Percentiles rank a stretch among this genome's conserved stretches.
phyloP scores from a whole-genome alignment of 2,113 vertebrate genomes.

The Bungarus multicinctus region DNA sequence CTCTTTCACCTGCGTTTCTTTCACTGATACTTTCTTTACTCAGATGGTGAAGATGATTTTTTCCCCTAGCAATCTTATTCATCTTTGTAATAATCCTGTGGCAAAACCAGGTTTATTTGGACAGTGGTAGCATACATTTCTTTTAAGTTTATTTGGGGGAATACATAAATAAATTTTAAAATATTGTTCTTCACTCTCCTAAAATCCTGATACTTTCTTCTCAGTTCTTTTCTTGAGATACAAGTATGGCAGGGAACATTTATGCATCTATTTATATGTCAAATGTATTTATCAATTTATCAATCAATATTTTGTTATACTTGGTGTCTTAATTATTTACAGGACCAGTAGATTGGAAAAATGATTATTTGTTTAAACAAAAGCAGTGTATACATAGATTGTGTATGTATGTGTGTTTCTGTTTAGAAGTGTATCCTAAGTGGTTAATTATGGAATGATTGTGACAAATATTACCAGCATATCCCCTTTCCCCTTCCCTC shows the following conservation, averaged over 20 bases:
- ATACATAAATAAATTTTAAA: background rate
- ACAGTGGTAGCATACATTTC: background rate
- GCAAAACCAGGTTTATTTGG: background rate
- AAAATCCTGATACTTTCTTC: background rate
- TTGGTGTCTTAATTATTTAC: background rate
- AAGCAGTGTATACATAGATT: background rate
- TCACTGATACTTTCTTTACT: background rate
- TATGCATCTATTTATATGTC: background rate
- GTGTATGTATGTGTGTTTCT: background rate
- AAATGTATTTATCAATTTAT: background rate
- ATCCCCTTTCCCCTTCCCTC: background rate
- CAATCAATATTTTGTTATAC: background rate
- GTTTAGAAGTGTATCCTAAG: background rate
- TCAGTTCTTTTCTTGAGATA: background rate
- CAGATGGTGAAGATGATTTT: background rate
- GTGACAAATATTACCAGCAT: background rate
- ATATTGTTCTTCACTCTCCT: background rate
- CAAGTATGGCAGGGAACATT: background rate
- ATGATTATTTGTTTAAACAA: background rate
- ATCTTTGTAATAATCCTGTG: background rate
- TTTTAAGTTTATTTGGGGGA: background rate
- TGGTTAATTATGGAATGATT: background rate
- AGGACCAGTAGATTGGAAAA: background rate
- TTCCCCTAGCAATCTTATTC: rapidly evolving
- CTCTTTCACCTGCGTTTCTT: background rate